Evolutionary conservation across 2,888 invertebrate species (phyloP), one percentile per base, ranked within the genome.

Genomic region (Chalcosyrphus nemorum): DNA sequence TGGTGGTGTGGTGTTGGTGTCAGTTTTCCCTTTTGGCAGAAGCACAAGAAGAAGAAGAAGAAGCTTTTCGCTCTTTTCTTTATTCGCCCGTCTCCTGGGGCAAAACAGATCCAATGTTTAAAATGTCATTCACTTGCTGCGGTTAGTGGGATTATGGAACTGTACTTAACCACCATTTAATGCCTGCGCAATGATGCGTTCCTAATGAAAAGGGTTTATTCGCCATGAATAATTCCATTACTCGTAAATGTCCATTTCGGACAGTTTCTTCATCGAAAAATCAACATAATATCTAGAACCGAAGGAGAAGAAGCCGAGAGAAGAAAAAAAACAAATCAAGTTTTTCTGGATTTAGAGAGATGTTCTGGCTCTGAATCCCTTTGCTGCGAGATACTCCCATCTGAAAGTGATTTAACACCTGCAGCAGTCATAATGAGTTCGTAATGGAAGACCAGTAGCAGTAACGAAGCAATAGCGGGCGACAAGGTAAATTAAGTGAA

Each of bases 51-150:
- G n/a, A n/a, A n/a, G n/a, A n/a, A 1, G 29, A 56, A 13, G 45
- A 38, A 70, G 52, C 70, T 74, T 74, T 78, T 54, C 50, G 19
- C 45, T 76, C 43, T 68, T 29, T 7, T 5, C 29, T 29, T 29
- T 29, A 7, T 29, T 29, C 11, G 32, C 21, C 13, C 24, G 11
- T 35, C 15, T 19, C 56, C 43, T 38, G 47, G n/a, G n/a, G n/a
- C n/a, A n/a, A n/a, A n/a, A n/a, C n/a, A n/a, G n/a, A n/a, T n/a
- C n/a, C n/a, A n/a, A n/a, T 21, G 11, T 38, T 27, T 78, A 32
- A 65, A 65, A 75, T 84, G 84, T 84, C 84, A 84, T 84, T 84
- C 84, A 84, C 84, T 84, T 84, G 84, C 74, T 84, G 84, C 74
- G 84, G 84, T 84, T 80, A 70, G 52, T 80, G 80, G n/a, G 65